phyloP scores from a whole-genome alignment of 2,113 vertebrate species.

The Tretioscincus oriximinensis region DNA sequence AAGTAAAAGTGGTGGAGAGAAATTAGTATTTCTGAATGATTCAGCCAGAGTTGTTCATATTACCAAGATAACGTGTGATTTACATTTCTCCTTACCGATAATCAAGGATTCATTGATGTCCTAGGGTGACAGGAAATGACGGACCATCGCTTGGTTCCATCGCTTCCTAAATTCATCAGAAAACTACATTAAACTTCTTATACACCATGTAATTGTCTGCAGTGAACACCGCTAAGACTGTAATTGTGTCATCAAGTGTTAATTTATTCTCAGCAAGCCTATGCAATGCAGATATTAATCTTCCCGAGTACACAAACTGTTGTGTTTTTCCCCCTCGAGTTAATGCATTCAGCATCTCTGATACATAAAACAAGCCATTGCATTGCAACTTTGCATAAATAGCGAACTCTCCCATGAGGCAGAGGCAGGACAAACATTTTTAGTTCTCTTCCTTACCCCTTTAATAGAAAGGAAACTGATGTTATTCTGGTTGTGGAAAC shows the following conservation, averaged over 20 bases:
- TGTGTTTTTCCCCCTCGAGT: conserved; percentile 46
- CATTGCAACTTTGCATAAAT: conserved; percentile 18
- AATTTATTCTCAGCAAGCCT: conserved; percentile 72
- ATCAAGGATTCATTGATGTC: conserved; percentile 66
- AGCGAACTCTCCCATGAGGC: conserved; percentile 22
- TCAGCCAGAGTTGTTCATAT: conserved; percentile 53
- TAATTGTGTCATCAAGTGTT: conserved; percentile 72
- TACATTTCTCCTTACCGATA: conserved; percentile 61
- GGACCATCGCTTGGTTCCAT: conserved; percentile 66
- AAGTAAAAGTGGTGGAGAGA: conserved; percentile 31
- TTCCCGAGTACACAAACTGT: conserved; percentile 59
- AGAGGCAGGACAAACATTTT: too few species aligned
- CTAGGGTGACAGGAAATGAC: conserved; percentile 68
- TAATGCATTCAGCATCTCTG: conserved; percentile 58
- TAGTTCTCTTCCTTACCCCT: too few species aligned
- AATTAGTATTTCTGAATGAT: conserved; percentile 68
- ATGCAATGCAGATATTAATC: conserved; percentile 73
- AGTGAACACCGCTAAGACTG: conserved; percentile 65
- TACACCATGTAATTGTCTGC: conserved; percentile 67
- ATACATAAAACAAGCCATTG: conserved; percentile 58
- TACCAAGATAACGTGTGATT: conserved; percentile 64
- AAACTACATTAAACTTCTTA: conserved; percentile 70
- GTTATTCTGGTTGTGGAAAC: too few species aligned
- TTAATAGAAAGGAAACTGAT: too few species aligned
- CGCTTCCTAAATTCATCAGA: conserved; percentile 67